phyloP scores from a whole-genome alignment of 2,113 vertebrate genomes.

The Alethe diademata region DNA sequence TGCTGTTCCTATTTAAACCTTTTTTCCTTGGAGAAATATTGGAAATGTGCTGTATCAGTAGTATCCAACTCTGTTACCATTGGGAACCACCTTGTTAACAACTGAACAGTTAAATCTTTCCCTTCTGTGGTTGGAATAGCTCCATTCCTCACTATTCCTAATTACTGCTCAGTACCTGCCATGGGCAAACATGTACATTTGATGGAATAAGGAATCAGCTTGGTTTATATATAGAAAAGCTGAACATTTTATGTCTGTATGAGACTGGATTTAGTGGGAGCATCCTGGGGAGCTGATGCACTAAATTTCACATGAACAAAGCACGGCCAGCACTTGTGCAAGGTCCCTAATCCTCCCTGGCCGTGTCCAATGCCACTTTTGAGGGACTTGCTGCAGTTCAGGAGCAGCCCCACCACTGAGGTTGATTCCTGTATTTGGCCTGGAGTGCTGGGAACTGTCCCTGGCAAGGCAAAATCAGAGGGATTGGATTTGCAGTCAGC shows the following conservation, averaged over 20 bases:
- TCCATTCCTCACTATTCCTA: background rate
- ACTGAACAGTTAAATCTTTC: background rate
- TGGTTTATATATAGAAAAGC: background rate
- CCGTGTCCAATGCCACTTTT: rapidly evolving
- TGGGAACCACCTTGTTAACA: background rate
- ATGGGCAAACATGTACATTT: background rate
- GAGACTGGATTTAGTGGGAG: background rate
- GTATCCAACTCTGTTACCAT: background rate
- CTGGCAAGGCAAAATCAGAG: background rate
- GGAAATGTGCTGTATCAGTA: background rate
- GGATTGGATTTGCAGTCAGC: background rate
- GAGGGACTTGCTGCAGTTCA: background rate
- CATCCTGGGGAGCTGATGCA: background rate
- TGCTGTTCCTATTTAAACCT: background rate
- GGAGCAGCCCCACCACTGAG: rapidly evolving
- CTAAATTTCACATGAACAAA: background rate
- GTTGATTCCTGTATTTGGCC: rapidly evolving
- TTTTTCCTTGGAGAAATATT: background rate
- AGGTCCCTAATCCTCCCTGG: background rate
- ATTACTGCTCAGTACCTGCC: background rate
- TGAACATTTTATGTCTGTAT: background rate
- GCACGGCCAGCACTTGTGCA: rapidly evolving
- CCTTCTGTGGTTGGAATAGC: background rate
- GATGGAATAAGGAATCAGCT: background rate
- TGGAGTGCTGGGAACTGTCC: background rate